Evolutionary conservation across 2,113 vertebrate genomes (phyloP).

Genomic region (Bothrops jararaca): DNA sequence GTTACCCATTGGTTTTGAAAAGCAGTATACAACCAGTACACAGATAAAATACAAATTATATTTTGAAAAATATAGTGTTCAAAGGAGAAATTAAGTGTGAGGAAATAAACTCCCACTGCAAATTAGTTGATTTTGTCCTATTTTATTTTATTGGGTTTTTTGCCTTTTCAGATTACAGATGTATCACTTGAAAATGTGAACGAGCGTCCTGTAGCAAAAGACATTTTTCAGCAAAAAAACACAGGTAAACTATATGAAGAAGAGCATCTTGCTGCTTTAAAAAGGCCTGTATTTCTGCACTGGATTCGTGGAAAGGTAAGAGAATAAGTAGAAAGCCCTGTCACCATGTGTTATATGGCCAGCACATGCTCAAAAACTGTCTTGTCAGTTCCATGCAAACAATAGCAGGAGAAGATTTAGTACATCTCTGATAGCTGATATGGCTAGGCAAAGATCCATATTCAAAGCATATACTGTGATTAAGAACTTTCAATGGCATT

Average conservation of each 20-base stretch:
- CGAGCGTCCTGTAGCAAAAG: slow-evolving; percentile 73
- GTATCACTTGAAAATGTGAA: slow-evolving; percentile 78
- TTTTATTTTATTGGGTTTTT: slow-evolving; percentile 29
- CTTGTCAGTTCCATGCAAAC: neutral
- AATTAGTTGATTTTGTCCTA: neutral
- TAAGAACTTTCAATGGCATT: neutral
- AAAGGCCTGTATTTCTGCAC: slow-evolving; percentile 84
- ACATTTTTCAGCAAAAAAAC: slow-evolving; percentile 79
- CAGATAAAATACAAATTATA: neutral
- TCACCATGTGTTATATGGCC: neutral
- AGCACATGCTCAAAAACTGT: no score
- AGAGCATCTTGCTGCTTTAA: slow-evolving; percentile 75
- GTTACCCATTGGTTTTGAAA: slow-evolving; percentile 20
- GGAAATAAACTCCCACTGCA: neutral
- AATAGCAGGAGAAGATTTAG: neutral
- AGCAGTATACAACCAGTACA: neutral
- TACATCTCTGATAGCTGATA: no score
- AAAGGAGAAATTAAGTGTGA: neutral
- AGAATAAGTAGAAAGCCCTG: slow-evolving; percentile 14
- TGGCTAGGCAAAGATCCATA: neutral
- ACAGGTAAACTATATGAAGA: slow-evolving; percentile 76
- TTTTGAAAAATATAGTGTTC: slow-evolving; percentile 6
- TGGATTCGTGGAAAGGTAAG: slow-evolving; percentile 87
- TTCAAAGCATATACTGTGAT: neutral
- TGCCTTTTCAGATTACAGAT: slow-evolving; percentile 78